Evolutionary conservation across 2,888 invertebrate species (phyloP), one percentile per base, ranked within the genome.

Genomic region (Thyatira batis): DNA sequence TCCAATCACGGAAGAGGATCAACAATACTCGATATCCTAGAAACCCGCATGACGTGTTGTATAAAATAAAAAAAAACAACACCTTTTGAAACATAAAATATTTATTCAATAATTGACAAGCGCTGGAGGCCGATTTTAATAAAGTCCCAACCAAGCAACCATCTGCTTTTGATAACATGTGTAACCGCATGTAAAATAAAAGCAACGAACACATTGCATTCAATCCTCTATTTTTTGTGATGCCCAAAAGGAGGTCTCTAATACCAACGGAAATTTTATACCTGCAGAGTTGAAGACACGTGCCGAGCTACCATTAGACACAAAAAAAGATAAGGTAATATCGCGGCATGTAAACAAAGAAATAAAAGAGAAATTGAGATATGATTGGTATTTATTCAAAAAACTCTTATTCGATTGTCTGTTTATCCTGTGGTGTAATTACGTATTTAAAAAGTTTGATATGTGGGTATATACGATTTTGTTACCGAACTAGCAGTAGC

Each of bases 261-360:
- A 63, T 68, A 62, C 70, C 61, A 71, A 73, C 68, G 64, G 60
- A 73, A 71, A 71, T 76, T 72, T 71, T 46, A 11, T 71, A 70
- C 83, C 81, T 82, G 80, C 54, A 54, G 69, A 70, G 82, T 80
- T 82, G 80, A 53, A 54, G 69, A 63, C 82, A 79, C 82, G 83
- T 76, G 82, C 74, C 67, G 51, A 30, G 28, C 27, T 43, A 60
- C 63, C 71, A 71, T 74, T 73, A 73, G 61, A 25, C 55, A 54
- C 68, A 58, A 73, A 74, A 76, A 61, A 74, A 70, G 71, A 71
- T 66, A 72, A 76, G 64, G 70, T 60, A 58, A 55, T 67, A 71
- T 63, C n/a, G 57, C 53, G 56, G 55, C 65, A 67, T 65, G 63
- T 63, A 65, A 67, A 66, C 60, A 67, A 57, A 67, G 62, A 66